Evolutionary conservation across 2,888 invertebrate genomes (phyloP), one percentile per base, ranked within the genome.

Genomic region (Exocentrus adspersus): DNA sequence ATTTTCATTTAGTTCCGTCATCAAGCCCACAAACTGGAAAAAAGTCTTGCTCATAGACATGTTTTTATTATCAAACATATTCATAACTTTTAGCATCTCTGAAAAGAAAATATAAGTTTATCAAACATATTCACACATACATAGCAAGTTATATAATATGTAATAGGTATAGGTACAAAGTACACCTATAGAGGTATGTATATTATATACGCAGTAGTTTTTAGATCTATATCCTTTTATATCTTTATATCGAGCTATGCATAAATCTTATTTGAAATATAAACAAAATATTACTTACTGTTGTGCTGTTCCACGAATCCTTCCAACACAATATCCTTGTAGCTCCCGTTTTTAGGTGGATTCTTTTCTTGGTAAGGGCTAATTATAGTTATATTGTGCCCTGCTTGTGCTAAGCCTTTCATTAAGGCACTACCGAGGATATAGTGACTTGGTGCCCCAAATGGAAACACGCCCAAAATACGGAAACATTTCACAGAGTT

Each of bases 361-460:
- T 71, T 63, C 64, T 70, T 63, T 32, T 74, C 72, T 6, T 41
- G 37, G 42, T 66, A 74, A 19, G 75, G 62, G 37, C 68, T 71
- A 24, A 78, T 63, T 30, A 77, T 48, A 0, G 78, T 77, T 9
- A 78, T 74, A 30, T 78, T 70, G 50, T 78, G 74, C 17, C 77
- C 77, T 12, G 61, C 69, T 42, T 68, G 69, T 0, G 73, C 76
- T 7, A 78, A 60, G 1, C 66, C 75, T 64, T 70, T 74, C 42
- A 72, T 69, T 4, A 77, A 56, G 12, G 67, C 62, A 54, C 60
- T 72, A 6, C 74, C 76, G 2, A 75, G 60, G 21, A 71, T 65
- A 62, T 68, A 71, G 50, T 77, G 77, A 57, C 77, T 77, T 14
- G 28, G 50, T 5, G 69, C 65, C 0, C 69, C 51, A 14, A 70